Percentiles rank a stretch among this genome's conserved stretches.
Evolutionary conservation across 2,797 vertebrate genomes (phyloP).

Genomic region (Echeneis naucrates): DNA sequence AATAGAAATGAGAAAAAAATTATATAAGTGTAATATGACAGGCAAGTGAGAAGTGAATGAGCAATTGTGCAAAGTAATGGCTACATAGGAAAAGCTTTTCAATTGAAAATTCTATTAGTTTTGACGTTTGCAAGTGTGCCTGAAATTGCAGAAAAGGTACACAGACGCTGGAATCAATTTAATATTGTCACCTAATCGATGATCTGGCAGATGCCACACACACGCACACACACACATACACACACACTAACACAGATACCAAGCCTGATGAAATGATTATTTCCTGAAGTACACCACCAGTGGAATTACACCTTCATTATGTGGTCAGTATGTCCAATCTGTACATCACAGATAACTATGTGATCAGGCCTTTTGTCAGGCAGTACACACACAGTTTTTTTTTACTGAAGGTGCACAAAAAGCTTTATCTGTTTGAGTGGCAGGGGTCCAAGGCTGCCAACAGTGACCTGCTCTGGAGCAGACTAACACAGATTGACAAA

Average conservation of each 20-base stretch:
- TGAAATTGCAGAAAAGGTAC: not conserved
- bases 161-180: slow-evolving; percentile 12
- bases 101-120: not conserved
- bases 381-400: too few relatives aligned
- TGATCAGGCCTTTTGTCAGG: not conserved
- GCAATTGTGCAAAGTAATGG: not conserved
- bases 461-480: not conserved
- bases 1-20: slow-evolving; percentile 1
- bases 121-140: not conserved
- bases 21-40: not conserved
- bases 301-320: slow-evolving; percentile 19
- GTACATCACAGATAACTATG: not conserved
- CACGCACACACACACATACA: slow-evolving; percentile 3
- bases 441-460: not conserved
- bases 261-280: not conserved
- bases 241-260: not conserved
- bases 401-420: not conserved
- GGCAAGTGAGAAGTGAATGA: not conserved
- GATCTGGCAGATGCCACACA: not conserved
- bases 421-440: not conserved
- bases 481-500: not conserved
- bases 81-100: not conserved
- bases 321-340: slow-evolving; percentile 18
- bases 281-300: not conserved
- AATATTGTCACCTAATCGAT: slow-evolving; percentile 22